Evolutionary conservation across 1,140 invertebrate species (phyloP), one percentile per base, ranked within the genome.

Genomic region (Odontomachus brunneus): DNA sequence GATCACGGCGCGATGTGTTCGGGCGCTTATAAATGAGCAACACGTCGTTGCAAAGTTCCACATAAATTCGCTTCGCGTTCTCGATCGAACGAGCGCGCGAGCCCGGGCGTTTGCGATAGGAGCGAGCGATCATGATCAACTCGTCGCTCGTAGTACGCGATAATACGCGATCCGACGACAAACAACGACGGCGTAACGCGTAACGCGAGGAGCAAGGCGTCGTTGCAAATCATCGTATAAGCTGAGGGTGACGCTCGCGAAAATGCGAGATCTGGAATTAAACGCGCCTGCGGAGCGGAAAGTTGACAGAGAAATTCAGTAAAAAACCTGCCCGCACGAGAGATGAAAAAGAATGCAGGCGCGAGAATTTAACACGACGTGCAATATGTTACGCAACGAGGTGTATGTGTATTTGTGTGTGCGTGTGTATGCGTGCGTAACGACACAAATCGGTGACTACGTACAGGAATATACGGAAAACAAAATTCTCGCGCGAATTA

Each of bases 1-100:
- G 89, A 91, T 88, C 66, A 51, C 29, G 78, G 29, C 65, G 60
- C 83, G 63, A 62, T 33, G 12, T 29, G 73, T 65, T 33, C 24
- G 38, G 12, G 55, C 69, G 82, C 51, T 69, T 69, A 66, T 55
- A 55, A 53, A 78, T 73, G 66, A 51, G 15, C 60, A 49, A 83
- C 38, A 29, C n/a, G 33, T 71, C 49, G 51, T n/a, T 17, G 24
- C 22, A 53, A 55, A 75, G 44, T 67, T 84, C n/a, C 59, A 73
- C 60, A 72, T 67, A 76, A 87, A 87, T 83, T 85, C 63, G 49
- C 38, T 19, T 84, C 83, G n/a, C 19, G 22, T 9, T n/a, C 48
- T 49, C 74, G 49, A 63, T 53, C 60, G 67, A 33, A 5, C 29
- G 29, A 33, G 29, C 29, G 29, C 24, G 66, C 57, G 67, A 73